These are phyloP conservation scores for Pomatostomus ruficeps DNA, from an alignment of 2,113 vertebrate genomes.

Conservation along the genomic window DNA sequence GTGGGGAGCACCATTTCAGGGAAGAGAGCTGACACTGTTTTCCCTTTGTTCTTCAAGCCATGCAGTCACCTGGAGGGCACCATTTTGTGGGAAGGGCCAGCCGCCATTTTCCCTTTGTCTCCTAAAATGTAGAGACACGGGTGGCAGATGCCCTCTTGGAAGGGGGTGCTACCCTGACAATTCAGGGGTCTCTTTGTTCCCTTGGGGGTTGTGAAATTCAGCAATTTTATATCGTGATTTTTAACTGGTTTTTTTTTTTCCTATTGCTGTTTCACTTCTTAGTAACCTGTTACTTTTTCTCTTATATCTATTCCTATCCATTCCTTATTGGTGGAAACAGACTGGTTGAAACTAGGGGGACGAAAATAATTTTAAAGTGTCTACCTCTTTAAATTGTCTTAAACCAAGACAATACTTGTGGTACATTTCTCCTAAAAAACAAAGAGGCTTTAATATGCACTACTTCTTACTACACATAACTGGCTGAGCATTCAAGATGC, in stretches of 20 bases:
- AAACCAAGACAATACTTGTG: not conserved
- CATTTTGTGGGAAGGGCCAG: not conserved
- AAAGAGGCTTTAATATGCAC: not conserved
- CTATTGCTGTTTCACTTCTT: not conserved
- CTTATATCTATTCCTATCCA: not conserved
- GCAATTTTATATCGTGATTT: not conserved
- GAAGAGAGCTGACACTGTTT: not conserved
- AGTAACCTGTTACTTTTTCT: not conserved
- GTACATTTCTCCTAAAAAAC: not conserved
- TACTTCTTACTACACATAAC: not conserved
- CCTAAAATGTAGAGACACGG: too few relatives aligned
- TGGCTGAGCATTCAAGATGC: not conserved
- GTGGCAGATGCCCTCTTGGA: fast-evolving
- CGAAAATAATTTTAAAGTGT: not conserved
- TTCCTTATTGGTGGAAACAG: not conserved
- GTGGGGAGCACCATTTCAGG: not conserved
- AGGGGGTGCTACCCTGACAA: fast-evolving
- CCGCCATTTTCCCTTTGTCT: not conserved
- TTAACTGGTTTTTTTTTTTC: not conserved
- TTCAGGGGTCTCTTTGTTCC: not conserved
- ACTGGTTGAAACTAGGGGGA: not conserved
- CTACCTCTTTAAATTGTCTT: not conserved
- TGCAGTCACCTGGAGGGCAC: fast-evolving
- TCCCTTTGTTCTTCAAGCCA: not conserved
- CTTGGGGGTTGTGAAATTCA: not conserved